Evolutionary conservation across 2,888 invertebrate genomes (phyloP).

Genomic region (Pyrgus malvae): DNA sequence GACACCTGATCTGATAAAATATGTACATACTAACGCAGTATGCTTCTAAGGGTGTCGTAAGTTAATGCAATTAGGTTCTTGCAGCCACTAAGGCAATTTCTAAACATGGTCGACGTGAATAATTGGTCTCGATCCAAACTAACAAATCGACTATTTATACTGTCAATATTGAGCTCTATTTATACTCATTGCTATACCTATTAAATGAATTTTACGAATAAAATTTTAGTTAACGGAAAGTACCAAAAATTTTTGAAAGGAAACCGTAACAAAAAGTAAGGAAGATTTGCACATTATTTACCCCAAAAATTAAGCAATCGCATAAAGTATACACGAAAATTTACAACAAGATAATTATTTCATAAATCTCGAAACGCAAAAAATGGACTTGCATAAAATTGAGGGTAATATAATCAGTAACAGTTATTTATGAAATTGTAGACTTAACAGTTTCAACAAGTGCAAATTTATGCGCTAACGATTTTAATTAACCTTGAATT

Average conservation of each 20-base stretch:
- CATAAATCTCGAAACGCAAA: too few relatives aligned
- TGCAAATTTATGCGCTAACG: conserved; percentile 7
- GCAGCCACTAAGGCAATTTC: conserved; percentile 25
- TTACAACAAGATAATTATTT: too few relatives aligned
- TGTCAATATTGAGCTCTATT: conserved; percentile 5
- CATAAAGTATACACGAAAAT: too few relatives aligned
- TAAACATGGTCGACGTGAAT: conserved; percentile 24
- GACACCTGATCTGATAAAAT: conserved; percentile 27
- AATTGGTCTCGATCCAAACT: conserved; percentile 24
- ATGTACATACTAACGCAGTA: conserved; percentile 34
- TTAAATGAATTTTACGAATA: too few relatives aligned
- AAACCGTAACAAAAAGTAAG: too few relatives aligned
- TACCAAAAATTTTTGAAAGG: too few relatives aligned
- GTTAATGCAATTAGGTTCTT: conserved; percentile 29
- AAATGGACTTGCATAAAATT: too few relatives aligned
- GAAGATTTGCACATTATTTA: too few relatives aligned
- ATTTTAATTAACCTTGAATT: conserved; percentile 19
- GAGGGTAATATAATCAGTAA: too few relatives aligned
- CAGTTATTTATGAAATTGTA: too few relatives aligned
- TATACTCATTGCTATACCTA: neutral
- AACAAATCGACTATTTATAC: conserved; percentile 33
- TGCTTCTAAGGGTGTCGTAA: conserved; percentile 35
- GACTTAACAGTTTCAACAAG: conserved; percentile 11
- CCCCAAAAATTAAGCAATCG: too few relatives aligned
- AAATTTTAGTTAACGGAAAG: too few relatives aligned